Base-by-base conservation (phyloP, 2,113 vertebrate genomes). In the Podarcis cretensis region DNA sequence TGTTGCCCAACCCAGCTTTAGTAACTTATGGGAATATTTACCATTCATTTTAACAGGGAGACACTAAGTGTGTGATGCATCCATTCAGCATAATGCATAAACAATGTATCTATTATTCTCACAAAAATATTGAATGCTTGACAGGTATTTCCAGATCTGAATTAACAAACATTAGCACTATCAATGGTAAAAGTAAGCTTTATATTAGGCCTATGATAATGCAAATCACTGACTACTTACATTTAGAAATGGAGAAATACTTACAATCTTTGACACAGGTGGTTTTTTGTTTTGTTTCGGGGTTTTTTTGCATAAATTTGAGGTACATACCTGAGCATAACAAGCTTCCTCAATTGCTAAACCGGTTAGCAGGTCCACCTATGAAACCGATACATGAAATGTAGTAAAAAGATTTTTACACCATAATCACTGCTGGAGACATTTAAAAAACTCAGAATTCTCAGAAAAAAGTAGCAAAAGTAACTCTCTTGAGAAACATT, bases 291-390 rank as follows among this genome's bases (percentile, higher is more conserved):
- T 12, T 1, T 20, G 5, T 80, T 81, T 21, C 69, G 65, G 32
- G 9, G 6, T 10, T 54, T 59, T 30, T 0, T 57, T 80, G 0
- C 0, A 74, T 0, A 74, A 79, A 71, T 2, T 54, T 69, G 3
- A 35, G 32, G 90, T 87, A 96, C 97, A 90, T 97, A 99, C 98
- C 98, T 99, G 99, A 94, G 98, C 98, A 18, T 99, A 99, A 90
- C 99, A 99, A 1, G 99, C 99, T 96, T 99, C 99, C 96, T 99
- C 99, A 95, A 99, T 99, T 30, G 98, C 99, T 95, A 99, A 96
- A 40, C 98, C 99, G 75, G 99, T 99, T 73, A 98, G 93, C 94
- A 99, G 97, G 96, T 99, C 99, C 10, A 99, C 99, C 99, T 99
- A 94, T 86, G 93, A 92, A 94, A 91, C 73, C 95, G 94, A 84